Conservation (phyloP, 2,888 invertebrate genomes). For the Chorisops tibialis region DNA sequence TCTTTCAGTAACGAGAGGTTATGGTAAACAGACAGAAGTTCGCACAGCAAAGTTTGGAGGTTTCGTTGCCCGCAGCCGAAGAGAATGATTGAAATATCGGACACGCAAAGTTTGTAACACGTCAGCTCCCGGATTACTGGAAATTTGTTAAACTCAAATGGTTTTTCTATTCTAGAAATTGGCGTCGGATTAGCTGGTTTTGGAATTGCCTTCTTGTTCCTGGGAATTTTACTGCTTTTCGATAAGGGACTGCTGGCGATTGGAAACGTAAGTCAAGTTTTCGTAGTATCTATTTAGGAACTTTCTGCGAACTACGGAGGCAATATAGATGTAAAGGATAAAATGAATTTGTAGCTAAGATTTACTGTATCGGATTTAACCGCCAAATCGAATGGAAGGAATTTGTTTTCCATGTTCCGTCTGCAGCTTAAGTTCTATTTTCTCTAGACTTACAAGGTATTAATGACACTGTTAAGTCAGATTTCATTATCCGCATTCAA, state of each 20-base stretch:
- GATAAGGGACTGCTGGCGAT: slow-evolving; percentile 98
- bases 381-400: too few species aligned
- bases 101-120: slow-evolving; percentile 73
- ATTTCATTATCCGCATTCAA: too few species aligned
- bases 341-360: too few species aligned
- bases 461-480: too few species aligned
- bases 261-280: slow-evolving; percentile 82
- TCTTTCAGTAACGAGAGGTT: neutral
- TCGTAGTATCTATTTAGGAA: too few species aligned
- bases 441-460: too few species aligned
- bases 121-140: neutral
- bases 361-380: too few species aligned
- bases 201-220: slow-evolving; percentile 90
- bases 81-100: slow-evolving; percentile 79
- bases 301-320: too few species aligned
- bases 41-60: neutral
- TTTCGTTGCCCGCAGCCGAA: neutral
- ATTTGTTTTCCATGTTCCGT: too few species aligned
- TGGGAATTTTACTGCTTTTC: slow-evolving; percentile 89
- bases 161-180: slow-evolving; percentile 66
- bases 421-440: too few species aligned
- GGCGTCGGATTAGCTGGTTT: slow-evolving; percentile 96
- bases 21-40: slow-evolving; percentile 15
- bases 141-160: neutral
- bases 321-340: too few species aligned